Evolutionary conservation across 2,797 vertebrate genomes (phyloP).

Genomic region (Falco biarmicus): DNA sequence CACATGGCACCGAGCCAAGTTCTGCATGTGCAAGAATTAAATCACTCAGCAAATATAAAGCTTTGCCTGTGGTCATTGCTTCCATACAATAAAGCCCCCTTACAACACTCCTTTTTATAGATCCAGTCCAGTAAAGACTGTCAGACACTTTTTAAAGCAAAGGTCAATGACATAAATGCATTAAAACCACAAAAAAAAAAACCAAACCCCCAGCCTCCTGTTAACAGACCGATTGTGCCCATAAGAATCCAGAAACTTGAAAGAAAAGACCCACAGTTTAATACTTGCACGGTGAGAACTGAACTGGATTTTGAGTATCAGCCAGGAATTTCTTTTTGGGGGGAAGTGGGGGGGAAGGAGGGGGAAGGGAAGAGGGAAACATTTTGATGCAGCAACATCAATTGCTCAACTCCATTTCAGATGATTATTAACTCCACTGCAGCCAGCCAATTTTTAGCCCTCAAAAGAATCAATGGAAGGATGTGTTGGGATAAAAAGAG

Average conservation of each 20-base stretch:
- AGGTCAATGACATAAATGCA: slow-evolving; percentile 74
- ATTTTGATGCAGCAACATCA: slow-evolving; percentile 52
- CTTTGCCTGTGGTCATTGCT: slow-evolving; percentile 75
- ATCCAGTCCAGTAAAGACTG: slow-evolving; percentile 55
- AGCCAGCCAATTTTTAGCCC: not conserved
- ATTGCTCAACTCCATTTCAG: slow-evolving; percentile 30
- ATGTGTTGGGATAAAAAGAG: not conserved
- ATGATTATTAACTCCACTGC: slow-evolving; percentile 29
- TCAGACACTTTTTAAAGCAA: slow-evolving; percentile 73
- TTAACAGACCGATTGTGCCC: slow-evolving; percentile 67
- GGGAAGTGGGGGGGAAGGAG: not conserved
- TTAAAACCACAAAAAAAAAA: slow-evolving; percentile 25
- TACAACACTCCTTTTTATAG: slow-evolving; percentile 76
- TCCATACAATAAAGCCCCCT: slow-evolving; percentile 71
- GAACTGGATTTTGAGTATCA: slow-evolving; percentile 15
- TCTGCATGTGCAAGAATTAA: slow-evolving; percentile 74
- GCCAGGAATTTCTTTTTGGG: slow-evolving; percentile 58
- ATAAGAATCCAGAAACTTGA: slow-evolving; percentile 64
- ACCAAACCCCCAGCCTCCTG: not conserved
- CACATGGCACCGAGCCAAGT: slow-evolving; percentile 62
- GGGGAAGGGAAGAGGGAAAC: slow-evolving; percentile 33
- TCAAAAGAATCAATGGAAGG: not conserved
- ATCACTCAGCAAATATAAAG: slow-evolving; percentile 77
- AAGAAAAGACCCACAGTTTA: slow-evolving; percentile 67
- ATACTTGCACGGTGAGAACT: slow-evolving; percentile 38